Conservation (phyloP, 2,797 vertebrate species). For the Coreius guichenoti region DNA sequence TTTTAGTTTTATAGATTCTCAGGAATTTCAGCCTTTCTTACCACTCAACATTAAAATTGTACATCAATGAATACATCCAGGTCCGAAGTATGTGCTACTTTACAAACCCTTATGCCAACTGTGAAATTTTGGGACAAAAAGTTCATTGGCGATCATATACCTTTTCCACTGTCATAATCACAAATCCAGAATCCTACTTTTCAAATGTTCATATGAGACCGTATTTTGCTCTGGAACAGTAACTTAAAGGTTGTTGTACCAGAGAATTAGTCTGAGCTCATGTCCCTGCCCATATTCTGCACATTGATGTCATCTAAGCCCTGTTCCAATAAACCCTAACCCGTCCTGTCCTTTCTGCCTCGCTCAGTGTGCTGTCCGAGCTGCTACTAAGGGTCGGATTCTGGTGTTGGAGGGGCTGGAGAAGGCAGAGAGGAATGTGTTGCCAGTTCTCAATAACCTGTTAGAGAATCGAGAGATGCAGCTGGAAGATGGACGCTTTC, state of each 20-base stretch:
- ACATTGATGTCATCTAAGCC: background rate
- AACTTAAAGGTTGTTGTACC: background rate
- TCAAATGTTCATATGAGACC: background rate
- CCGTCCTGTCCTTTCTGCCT: background rate
- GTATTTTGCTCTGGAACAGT: background rate
- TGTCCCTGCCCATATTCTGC: background rate
- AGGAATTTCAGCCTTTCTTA: background rate
- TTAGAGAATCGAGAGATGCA: constrained; percentile 98
- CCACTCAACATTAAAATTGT: too few relatives aligned
- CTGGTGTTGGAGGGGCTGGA: constrained; percentile 95
- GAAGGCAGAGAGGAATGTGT: constrained; percentile 94
- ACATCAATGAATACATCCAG: too few relatives aligned
- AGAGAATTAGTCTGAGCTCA: background rate
- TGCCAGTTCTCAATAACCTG: constrained; percentile 95
- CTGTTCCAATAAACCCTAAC: background rate
- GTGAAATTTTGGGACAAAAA: background rate
- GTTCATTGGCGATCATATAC: too few relatives aligned
- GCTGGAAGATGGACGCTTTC: constrained; percentile 96
- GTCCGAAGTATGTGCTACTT: too few relatives aligned
- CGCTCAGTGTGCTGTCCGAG: constrained; percentile 91
- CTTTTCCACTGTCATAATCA: too few relatives aligned
- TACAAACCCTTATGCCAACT: background rate
- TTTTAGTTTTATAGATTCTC: background rate
- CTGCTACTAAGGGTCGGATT: constrained; percentile 91
- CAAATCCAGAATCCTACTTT: too few relatives aligned